These are phyloP conservation scores for Xenopus petersii DNA, from an alignment of 2,797 vertebrate species.

Conservation along the genomic window DNA sequence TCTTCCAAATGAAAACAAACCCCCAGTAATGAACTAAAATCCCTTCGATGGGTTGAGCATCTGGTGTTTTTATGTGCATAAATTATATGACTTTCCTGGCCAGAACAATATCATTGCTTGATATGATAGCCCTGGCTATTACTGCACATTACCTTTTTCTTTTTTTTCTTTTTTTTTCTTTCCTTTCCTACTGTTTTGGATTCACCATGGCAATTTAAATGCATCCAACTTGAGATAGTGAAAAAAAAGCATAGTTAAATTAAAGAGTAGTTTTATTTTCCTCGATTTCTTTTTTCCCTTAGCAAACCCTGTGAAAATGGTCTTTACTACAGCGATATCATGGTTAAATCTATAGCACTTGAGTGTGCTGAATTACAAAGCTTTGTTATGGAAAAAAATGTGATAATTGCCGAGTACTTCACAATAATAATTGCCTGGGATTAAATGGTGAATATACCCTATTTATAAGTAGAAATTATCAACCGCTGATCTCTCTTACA, in stretches of 20 bases:
- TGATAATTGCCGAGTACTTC: slow-evolving; percentile 3
- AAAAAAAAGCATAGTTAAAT: slow-evolving; percentile 39
- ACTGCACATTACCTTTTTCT: neutral
- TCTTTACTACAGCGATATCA: neutral
- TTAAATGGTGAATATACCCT: neutral
- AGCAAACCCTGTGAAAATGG: neutral
- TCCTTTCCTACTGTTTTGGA: slow-evolving; percentile 25
- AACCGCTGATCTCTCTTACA: neutral
- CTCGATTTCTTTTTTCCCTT: slow-evolving; percentile 34
- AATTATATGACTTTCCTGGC: slow-evolving; percentile 27
- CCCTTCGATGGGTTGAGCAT: slow-evolving; percentile 35
- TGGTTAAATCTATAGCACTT: neutral
- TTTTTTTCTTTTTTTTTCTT: neutral
- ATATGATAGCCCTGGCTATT: slow-evolving; percentile 39
- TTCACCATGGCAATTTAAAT: slow-evolving; percentile 26
- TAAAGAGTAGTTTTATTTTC: slow-evolving; percentile 46
- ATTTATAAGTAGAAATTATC: neutral
- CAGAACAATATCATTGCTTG: slow-evolving; percentile 42
- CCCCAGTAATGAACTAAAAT: slow-evolving; percentile 20
- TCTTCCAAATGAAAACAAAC: slow-evolving; percentile 25
- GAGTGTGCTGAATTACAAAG: neutral
- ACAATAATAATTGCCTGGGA: slow-evolving; percentile 13
- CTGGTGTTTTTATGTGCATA: slow-evolving; percentile 39
- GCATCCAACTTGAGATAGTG: slow-evolving; percentile 13
- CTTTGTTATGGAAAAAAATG: neutral